Base-by-base conservation (phyloP, 2,113 vertebrate genomes). In the human (Homo sapiens) region DNA sequence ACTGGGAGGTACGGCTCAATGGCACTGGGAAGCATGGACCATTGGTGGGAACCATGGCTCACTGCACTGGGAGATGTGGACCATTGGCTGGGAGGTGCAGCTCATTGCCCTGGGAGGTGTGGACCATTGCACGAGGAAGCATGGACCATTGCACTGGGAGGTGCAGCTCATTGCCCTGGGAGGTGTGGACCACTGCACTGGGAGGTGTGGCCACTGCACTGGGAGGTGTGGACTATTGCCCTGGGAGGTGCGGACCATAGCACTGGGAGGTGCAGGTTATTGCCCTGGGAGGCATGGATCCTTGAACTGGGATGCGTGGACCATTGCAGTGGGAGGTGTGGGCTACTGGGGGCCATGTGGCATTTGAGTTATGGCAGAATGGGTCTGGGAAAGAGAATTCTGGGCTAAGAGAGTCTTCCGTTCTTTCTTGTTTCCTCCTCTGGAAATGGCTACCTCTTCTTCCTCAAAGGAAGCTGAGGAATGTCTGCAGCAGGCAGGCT, bases 141-240 rank as follows among this genome's bases (percentile, higher is more conserved):
- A 0, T 3, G 16, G 12, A 10, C 30, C 61, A 64, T 5, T 11
- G 22, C 27, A 14, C 27, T 66, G 64, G 64, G 23, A 43, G 3
- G 5, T 4, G 17, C 27, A 8, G 12, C 6, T 32, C 35, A 16
- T 6, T 55, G 27, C 45, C 2, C 13, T 14, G 17, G 35, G 35
- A 78, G 30, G 80, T 35, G 0, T 38, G 35, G 3, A 8, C 32
- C 66, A 70, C 0, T 1, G 35, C 35, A 2, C 68, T 70, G 61
- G 40, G 40, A 85, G 27, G 30, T n/a, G 1, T 22, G 17, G 17
- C 20, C 18, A 18, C 8, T 5, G 68, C n/a, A 2, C 9, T 20
- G 57, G 83, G 68, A 3, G 1, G 11, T 0, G 7, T 11, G 25
- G 43, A 3, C 5, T 52, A 22, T 5, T 14, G 48, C 75, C 23